Evolutionary conservation across 1,140 invertebrate species (phyloP), one percentile per base, ranked within the genome.

Genomic region (Eumeta japonica): DNA sequence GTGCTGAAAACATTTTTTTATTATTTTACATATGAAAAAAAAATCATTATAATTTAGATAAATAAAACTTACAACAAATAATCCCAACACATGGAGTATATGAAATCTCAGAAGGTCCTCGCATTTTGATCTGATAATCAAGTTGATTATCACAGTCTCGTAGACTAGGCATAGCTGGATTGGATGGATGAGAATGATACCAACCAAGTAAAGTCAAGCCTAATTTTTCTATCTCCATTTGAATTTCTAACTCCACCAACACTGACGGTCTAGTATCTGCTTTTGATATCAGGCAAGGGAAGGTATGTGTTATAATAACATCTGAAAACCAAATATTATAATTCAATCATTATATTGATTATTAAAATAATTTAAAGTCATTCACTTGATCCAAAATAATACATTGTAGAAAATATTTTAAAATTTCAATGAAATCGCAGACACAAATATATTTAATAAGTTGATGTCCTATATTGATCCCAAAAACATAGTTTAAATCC

Each of bases 181-280:
- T 87, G 28, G 86, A 82, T 1, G 93, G 92, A 78, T 97, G 94
- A n/a, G 91, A 94, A 62, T 97, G 94, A 78, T 97, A 97, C 93
- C 94, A 96, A 3, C 93, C 94, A 18, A 97, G 86, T 7, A 96
- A 74, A 16, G 83, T 84, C 16, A 95, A 77, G 37, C 88, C 85
- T 43, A 88, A 79, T 54, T 83, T 84, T 57, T 92, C 85, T 75
- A 97, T 90, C 30, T 83, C 79, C 57, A 85, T 83, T 32, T 86
- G 84, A 55, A 96, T 92, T 76, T 94, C 85, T 10, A 81, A 70
- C 60, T 92, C 89, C 11, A 90, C 84, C 45, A 87, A 74, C 16
- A 82, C 81, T 32, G 84, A 81, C 27, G 83, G 81, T 45, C 87
- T 83, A 44, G 81, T 80, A 57, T 94, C 90, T 43, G 82, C 84